These are phyloP conservation scores for Harpalus rufipes DNA, from an alignment of 2,888 invertebrate genomes.

Conservation along the genomic window DNA sequence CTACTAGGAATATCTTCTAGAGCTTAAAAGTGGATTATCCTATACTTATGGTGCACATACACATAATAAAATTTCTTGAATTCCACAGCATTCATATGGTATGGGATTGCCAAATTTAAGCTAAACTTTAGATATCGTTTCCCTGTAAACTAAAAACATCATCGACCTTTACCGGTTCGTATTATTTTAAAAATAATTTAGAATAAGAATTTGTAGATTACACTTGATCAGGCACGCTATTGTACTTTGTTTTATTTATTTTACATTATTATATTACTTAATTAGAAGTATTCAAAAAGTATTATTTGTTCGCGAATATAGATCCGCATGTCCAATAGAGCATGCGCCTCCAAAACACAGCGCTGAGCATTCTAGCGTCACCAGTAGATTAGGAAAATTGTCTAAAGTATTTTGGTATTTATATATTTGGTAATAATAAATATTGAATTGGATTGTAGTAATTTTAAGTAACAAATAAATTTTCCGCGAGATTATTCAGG, in stretches of 20 bases:
- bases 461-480: constrained; percentile 36
- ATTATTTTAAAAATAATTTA: constrained; percentile 45
- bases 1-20: constrained; percentile 19
- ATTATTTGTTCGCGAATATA: constrained; percentile 59
- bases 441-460: constrained; percentile 50
- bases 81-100: constrained; percentile 35
- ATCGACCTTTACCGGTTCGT: constrained; percentile 63
- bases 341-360: constrained; percentile 66
- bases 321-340: constrained; percentile 66
- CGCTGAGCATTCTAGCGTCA: constrained; percentile 66
- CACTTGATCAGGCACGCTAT: constrained; percentile 63
- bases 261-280: constrained; percentile 54
- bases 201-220: constrained; percentile 47
- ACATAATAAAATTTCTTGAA: constrained; percentile 12
- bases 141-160: constrained; percentile 33
- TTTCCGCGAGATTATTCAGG: constrained; percentile 53
- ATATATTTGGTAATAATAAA: constrained; percentile 28
- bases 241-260: constrained; percentile 46
- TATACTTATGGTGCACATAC: constrained; percentile 32
- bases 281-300: constrained; percentile 52
- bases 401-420: constrained; percentile 38
- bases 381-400: constrained; percentile 64
- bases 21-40: constrained; percentile 53
- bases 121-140: constrained; percentile 44
- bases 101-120: constrained; percentile 54